Evolutionary conservation across 2,797 vertebrate genomes (phyloP), one percentile per base, ranked within the genome.

Genomic region (Malacoraja senta): DNA sequence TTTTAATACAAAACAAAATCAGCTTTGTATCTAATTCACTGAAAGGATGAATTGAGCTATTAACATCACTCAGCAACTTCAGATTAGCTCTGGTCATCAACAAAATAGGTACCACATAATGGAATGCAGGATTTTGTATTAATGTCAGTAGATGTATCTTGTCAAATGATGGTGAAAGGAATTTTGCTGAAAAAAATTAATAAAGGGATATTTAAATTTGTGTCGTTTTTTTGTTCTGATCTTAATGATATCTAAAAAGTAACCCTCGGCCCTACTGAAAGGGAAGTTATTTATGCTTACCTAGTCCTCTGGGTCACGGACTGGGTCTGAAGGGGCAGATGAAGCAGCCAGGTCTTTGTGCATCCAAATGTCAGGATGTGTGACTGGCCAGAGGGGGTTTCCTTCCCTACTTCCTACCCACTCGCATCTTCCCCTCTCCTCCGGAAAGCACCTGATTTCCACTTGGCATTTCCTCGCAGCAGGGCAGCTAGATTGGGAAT

Each of bases 361-460:
- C 29, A 86, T 19, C 0, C 58, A 86, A 32, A 26, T 68, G 32
- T 88, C 63, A 68, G 84, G 63, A 21, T 88, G 35, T 68, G 84
- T 88, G 63, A 88, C 63, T 35, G 63, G 84, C 84, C 84, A 19
- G 7, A 88, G 63, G 84, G 84, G 19, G 17, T 35, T 88, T 35
- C 63, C 68, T 68, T 88, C n/a, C 21, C n/a, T 68, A 68, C 63
- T 88, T 88, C 84, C 84, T 68, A 88, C 63, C 61, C 84, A 1
- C 8, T 9, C n/a, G 10, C 84, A 35, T 32, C 58, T 7, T 19
- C 26, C 58, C 63, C 21, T 15, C 15, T 32, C 61, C 84, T 7
- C n/a, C 29, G 84, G 84, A 88, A 86, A 88, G 84, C 84, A 88
- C 84, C 84, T 88, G 84, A 68, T 88, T 61, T 65, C n/a, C 61